Percentiles rank a stretch among this genome's conserved stretches.
These are phyloP conservation scores for Halesus radiatus DNA, from an alignment of 1,140 invertebrate genomes.

Conservation along the genomic window DNA sequence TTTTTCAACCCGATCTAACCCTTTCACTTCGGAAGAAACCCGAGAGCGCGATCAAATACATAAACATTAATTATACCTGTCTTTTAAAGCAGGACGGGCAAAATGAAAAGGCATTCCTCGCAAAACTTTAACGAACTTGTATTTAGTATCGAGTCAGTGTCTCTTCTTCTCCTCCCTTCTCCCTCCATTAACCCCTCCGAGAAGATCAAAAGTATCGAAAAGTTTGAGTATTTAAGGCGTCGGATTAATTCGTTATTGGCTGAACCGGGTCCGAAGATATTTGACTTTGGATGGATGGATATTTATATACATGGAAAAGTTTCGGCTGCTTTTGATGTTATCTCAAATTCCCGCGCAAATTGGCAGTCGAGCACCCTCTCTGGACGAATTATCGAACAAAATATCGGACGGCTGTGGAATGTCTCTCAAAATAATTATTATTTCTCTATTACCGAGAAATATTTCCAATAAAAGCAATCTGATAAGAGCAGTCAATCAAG, in stretches of 20 bases:
- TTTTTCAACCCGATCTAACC: constrained; percentile 9
- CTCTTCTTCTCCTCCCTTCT: not conserved
- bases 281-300: constrained; percentile 49
- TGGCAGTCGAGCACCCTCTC: constrained; percentile 26
- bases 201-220: constrained; percentile 56
- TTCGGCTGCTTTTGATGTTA: constrained; percentile 40
- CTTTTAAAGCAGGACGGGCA: constrained; percentile 52
- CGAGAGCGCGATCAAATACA: constrained; percentile 44
- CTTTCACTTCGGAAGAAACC: not conserved
- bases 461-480: too few relatives aligned
- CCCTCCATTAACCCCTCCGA: constrained; percentile 44
- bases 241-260: constrained; percentile 56
- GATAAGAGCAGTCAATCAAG: too few relatives aligned
- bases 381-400: not conserved
- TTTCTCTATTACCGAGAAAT: not conserved
- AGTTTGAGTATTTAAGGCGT: constrained; percentile 54
- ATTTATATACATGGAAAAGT: constrained; percentile 37
- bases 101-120: constrained; percentile 45
- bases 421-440: constrained; percentile 11
- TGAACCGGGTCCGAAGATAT: constrained; percentile 42
- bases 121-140: constrained; percentile 55
- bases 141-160: constrained; percentile 53
- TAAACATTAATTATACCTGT: constrained; percentile 57
- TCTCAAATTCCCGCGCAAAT: constrained; percentile 41
- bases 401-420: constrained; percentile 15